Conservation (phyloP, 1,140 invertebrate genomes). For the Triops cancriformis region DNA sequence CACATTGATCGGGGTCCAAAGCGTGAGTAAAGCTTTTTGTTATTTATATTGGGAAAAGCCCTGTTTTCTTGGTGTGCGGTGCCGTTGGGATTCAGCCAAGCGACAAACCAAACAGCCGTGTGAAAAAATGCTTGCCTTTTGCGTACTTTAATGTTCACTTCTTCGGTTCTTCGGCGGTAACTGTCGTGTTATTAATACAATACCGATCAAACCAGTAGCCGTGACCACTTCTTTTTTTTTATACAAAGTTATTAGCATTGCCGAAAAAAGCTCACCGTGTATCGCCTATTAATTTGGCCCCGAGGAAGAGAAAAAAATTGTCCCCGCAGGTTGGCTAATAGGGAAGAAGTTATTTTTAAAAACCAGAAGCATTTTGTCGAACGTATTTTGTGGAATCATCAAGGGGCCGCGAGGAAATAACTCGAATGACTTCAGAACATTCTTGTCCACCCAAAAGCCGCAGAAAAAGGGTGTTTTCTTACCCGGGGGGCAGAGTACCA, state of each 20-base stretch:
- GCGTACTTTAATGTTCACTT: not conserved
- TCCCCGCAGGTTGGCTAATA: no score
- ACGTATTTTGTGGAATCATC: not conserved
- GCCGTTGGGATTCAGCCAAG: not conserved
- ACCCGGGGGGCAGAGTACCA: not conserved
- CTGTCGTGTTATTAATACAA: not conserved
- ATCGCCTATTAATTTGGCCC: no score
- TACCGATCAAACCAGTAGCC: not conserved
- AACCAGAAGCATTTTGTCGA: not conserved
- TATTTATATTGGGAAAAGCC: not conserved
- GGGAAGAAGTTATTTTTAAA: no score
- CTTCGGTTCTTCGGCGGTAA: not conserved
- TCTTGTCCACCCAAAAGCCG: not conserved
- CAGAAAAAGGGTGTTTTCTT: not conserved
- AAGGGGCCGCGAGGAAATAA: no score
- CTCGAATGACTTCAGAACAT: not conserved
- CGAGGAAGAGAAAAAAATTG: no score
- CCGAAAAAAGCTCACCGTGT: no score
- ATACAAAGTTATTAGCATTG: no score
- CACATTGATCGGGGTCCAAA: not conserved
- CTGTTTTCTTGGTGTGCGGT: not conserved
- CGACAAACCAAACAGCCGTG: not conserved
- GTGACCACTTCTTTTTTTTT: no score
- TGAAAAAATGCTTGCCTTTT: not conserved
- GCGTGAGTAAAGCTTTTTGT: not conserved